Conservation (phyloP, 2,113 vertebrate genomes). For the Terrapene triunguis region DNA sequence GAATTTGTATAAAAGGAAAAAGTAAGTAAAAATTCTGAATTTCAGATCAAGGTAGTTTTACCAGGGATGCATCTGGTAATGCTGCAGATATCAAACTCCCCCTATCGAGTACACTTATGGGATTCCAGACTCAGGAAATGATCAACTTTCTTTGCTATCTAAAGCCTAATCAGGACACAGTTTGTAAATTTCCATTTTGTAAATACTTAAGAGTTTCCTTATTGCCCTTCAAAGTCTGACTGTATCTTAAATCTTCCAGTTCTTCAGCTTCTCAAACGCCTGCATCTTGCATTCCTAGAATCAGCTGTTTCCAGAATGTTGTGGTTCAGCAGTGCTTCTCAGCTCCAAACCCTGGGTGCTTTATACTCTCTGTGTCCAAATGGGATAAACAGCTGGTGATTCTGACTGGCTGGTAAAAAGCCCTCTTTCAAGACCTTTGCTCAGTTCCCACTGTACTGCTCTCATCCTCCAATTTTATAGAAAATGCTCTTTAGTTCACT, state of each 20-base stretch:
- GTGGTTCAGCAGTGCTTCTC: background rate
- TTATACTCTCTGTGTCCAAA: accelerated
- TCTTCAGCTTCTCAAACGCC: constrained; percentile 15
- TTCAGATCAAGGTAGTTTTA: background rate
- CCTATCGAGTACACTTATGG: background rate
- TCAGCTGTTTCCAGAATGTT: background rate
- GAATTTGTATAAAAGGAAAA: background rate
- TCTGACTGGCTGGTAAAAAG: background rate
- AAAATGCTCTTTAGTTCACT: background rate
- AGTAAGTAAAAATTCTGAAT: background rate
- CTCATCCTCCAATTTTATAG: background rate
- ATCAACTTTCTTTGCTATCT: background rate
- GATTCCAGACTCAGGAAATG: background rate
- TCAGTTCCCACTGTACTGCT: background rate
- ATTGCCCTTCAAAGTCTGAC: background rate
- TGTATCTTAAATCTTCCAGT: background rate
- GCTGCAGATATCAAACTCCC: background rate
- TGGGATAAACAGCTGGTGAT: background rate
- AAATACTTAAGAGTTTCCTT: background rate
- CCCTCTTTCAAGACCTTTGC: background rate
- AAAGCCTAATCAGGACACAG: background rate
- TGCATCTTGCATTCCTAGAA: background rate
- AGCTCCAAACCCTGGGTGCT: background rate
- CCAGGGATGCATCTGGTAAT: background rate
- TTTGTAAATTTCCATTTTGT: background rate